Percentiles rank a stretch among this genome's conserved stretches.
These are phyloP conservation scores for Rhopalosiphum maidis DNA, from an alignment of 1,140 invertebrate genomes.

Conservation along the genomic window DNA sequence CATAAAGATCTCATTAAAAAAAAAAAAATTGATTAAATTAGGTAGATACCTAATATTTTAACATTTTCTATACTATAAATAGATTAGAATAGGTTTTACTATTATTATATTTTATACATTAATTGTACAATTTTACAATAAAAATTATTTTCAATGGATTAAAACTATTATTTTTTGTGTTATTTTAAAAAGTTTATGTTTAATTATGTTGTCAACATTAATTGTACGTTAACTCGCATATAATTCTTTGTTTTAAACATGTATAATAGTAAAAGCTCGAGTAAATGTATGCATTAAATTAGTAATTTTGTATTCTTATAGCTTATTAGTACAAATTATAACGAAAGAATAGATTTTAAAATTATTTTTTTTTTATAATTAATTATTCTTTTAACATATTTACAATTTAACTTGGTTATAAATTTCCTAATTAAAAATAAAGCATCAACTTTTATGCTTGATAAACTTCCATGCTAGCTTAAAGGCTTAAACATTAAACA, in stretches of 20 bases:
- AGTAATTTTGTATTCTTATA: background rate
- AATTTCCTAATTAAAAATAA: background rate
- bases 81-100: too few species aligned
- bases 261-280: background rate
- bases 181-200: background rate
- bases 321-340: too few species aligned
- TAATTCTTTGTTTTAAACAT: background rate
- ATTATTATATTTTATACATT: too few species aligned
- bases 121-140: background rate
- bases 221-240: background rate
- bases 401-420: background rate
- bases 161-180: too few species aligned
- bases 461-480: background rate
- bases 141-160: background rate
- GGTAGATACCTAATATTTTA: background rate
- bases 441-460: background rate
- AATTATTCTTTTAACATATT: background rate
- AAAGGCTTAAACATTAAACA: background rate
- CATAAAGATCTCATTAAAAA: background rate
- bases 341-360: background rate
- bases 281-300: background rate
- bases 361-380: background rate
- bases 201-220: background rate
- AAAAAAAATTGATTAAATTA: background rate
- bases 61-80: background rate